Percentiles rank a stretch among this genome's conserved stretches.
phyloP scores from a whole-genome alignment of 2,113 vertebrate genomes.

The Myiozetetes cayanensis region DNA sequence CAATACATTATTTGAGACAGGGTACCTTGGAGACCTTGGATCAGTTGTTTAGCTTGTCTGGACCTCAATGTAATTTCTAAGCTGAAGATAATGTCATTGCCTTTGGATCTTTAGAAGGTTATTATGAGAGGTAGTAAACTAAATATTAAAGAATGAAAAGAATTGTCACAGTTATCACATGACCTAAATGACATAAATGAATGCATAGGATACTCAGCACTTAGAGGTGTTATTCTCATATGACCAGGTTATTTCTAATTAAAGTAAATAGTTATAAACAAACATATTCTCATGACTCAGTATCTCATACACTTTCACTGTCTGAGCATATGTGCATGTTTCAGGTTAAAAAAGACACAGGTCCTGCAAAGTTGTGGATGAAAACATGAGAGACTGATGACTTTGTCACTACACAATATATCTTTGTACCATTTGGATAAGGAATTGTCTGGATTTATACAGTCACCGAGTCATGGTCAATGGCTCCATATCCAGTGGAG shows the following conservation, averaged over 20 bases:
- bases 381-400: not conserved
- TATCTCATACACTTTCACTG: not conserved
- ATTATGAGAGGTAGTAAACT: not conserved
- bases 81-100: not conserved
- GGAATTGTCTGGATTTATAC: not conserved
- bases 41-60: not conserved
- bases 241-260: not conserved
- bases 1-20: not conserved
- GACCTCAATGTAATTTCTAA: not conserved
- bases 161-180: not conserved
- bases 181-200: not conserved
- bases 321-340: not conserved
- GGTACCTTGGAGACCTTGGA: not conserved
- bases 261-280: not conserved
- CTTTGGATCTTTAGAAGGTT: not conserved
- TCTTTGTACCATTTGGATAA: not conserved
- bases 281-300: not conserved
- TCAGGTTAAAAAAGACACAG: not conserved
- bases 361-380: not conserved
- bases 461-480: not conserved
- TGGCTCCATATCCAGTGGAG: not conserved
- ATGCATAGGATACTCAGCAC: not conserved
- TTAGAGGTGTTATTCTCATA: not conserved
- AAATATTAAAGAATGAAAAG: not conserved
- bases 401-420: not conserved